Conservation (phyloP, 1,140 invertebrate species). For the Ephestia elutella region DNA sequence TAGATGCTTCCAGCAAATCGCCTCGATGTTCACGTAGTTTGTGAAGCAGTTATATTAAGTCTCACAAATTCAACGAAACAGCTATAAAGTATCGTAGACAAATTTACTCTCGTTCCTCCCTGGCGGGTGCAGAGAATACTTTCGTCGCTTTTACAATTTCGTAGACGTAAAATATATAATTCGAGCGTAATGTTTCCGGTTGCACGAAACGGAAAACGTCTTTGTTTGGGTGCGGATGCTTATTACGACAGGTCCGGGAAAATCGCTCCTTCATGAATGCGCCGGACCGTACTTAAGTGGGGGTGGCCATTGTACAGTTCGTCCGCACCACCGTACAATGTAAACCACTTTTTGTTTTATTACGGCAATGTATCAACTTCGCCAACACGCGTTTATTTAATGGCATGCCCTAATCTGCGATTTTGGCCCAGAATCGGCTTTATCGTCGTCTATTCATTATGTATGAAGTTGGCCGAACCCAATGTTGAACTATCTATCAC, state of each 20-base stretch:
- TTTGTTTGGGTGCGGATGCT: constrained; percentile 58
- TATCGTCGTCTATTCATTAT: constrained; percentile 8
- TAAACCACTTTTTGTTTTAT: constrained; percentile 56
- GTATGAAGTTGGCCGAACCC: constrained; percentile 1
- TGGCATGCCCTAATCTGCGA: constrained; percentile 29
- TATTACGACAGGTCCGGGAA: constrained; percentile 53
- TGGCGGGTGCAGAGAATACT: background rate
- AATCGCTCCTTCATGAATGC: constrained; percentile 47
- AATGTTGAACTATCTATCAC: constrained; percentile 8
- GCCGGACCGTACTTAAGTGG: constrained; percentile 54
- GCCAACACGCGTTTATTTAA: constrained; percentile 46
- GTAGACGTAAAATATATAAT: constrained; percentile 37
- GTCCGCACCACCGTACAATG: constrained; percentile 36
- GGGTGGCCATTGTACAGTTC: constrained; percentile 42
- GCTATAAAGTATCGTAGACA: constrained; percentile 2
- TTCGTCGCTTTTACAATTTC: constrained; percentile 24
- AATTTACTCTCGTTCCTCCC: background rate
- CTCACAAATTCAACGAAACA: background rate
- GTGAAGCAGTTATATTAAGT: background rate
- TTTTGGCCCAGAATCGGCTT: constrained; percentile 7
- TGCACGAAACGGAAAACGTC: constrained; percentile 43
- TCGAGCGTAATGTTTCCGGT: constrained; percentile 46
- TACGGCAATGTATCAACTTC: constrained; percentile 47
- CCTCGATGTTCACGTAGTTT: background rate
- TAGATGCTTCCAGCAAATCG: background rate